These are phyloP conservation scores for Bungarus multicinctus DNA, from an alignment of 2,113 vertebrate genomes.

Conservation along the genomic window DNA sequence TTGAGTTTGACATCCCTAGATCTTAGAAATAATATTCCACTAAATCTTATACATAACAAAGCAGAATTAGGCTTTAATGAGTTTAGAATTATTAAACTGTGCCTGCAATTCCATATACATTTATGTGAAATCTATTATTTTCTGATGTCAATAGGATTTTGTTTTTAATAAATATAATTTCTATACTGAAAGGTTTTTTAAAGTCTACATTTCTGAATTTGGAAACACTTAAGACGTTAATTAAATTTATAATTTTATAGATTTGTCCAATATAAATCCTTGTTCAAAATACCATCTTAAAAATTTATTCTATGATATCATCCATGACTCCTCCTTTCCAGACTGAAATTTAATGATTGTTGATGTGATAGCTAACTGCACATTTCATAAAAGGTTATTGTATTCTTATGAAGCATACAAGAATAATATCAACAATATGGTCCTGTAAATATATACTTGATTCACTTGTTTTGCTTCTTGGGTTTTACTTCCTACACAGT, in stretches of 20 bases:
- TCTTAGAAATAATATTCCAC: neutral
- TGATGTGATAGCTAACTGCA: constrained; percentile 42
- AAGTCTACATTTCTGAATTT: neutral
- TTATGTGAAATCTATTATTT: neutral
- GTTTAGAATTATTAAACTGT: neutral
- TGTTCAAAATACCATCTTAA: neutral
- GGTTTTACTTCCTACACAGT: constrained; percentile 51
- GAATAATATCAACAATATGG: constrained; percentile 42
- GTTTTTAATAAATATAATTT: neutral
- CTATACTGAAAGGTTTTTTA: neutral
- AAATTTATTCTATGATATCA: neutral
- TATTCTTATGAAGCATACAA: constrained; percentile 32
- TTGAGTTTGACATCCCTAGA: too few relatives aligned
- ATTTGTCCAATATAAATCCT: neutral
- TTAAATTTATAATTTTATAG: neutral
- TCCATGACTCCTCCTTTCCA: neutral
- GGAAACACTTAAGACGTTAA: neutral
- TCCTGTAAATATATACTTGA: constrained; percentile 43
- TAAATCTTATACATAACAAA: neutral
- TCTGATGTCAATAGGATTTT: neutral
- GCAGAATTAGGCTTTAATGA: neutral
- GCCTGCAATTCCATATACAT: neutral
- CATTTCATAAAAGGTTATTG: constrained; percentile 40
- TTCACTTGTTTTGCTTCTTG: constrained; percentile 56
- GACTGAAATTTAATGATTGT: constrained; percentile 22